These are phyloP conservation scores for Arrhopalites spinosus DNA, from an alignment of 2,888 invertebrate genomes.

Conservation along the genomic window DNA sequence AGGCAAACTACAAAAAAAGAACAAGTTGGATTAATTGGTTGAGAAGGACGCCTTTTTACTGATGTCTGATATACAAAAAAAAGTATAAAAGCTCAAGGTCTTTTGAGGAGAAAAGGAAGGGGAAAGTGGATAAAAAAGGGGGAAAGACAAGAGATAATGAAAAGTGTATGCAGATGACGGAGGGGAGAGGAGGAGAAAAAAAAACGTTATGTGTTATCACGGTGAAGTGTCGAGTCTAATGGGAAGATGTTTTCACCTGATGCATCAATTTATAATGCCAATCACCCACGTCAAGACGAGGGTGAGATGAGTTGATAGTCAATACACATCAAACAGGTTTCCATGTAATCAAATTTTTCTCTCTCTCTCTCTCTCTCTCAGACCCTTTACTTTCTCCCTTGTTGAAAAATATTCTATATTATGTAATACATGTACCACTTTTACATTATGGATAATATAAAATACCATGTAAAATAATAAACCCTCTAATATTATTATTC, in stretches of 20 bases:
- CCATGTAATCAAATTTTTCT: slow-evolving; percentile 28
- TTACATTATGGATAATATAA: too few relatives aligned
- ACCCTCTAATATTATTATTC: too few relatives aligned
- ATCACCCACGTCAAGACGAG: slow-evolving; percentile 31
- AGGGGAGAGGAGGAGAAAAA: not conserved
- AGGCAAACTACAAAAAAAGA: too few relatives aligned
- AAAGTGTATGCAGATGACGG: not conserved
- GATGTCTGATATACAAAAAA: too few relatives aligned
- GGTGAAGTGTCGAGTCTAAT: slow-evolving; percentile 21
- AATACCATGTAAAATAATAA: too few relatives aligned
- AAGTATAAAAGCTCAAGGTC: too few relatives aligned
- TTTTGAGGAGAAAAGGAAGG: not conserved
- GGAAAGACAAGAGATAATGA: not conserved
- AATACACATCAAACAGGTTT: slow-evolving; percentile 44
- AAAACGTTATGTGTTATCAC: not conserved
- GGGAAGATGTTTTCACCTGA: slow-evolving; percentile 44
- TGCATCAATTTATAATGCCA: slow-evolving; percentile 47
- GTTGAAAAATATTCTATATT: not conserved
- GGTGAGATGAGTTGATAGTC: slow-evolving; percentile 43
- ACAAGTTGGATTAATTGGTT: too few relatives aligned
- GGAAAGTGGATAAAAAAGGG: slow-evolving; percentile 8
- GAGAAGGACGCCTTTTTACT: too few relatives aligned
- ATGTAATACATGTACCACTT: not conserved
- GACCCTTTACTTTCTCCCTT: not conserved
- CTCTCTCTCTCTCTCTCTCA: not conserved